These are phyloP conservation scores for Rhea pennata DNA, from an alignment of 2,113 vertebrate genomes.

Conservation along the genomic window DNA sequence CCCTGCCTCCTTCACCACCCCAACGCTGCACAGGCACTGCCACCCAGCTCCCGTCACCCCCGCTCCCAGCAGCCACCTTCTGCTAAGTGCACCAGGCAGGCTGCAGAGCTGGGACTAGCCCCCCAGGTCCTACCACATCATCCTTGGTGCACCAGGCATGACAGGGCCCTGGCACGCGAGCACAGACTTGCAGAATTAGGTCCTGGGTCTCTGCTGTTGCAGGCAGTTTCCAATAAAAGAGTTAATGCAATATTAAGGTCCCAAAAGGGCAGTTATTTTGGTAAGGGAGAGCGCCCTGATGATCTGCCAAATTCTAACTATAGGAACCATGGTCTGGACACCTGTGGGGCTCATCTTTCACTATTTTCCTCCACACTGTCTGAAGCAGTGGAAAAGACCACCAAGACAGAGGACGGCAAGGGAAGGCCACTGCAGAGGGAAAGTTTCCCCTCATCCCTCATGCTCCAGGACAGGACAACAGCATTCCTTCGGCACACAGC, in stretches of 20 bases:
- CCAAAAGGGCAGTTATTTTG: slow-evolving; percentile 48
- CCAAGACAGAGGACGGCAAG: not conserved
- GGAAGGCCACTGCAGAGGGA: not conserved
- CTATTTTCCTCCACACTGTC: not conserved
- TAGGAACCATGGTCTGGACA: slow-evolving; percentile 28
- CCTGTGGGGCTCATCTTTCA: slow-evolving; percentile 28
- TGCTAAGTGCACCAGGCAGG: fast-evolving
- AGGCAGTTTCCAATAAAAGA: not conserved
- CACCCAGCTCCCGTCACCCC: too few species aligned
- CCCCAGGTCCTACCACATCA: not conserved
- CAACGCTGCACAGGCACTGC: not conserved
- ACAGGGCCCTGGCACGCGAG: not conserved
- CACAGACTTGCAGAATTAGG: not conserved
- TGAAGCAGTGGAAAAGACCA: not conserved
- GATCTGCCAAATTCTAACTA: slow-evolving; percentile 62
- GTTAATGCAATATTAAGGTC: not conserved
- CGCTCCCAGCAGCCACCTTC: not conserved
- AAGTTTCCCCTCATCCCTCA: not conserved
- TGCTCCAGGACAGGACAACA: not conserved
- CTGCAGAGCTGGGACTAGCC: not conserved
- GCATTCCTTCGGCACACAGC: not conserved
- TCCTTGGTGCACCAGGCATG: fast-evolving
- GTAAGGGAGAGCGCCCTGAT: not conserved
- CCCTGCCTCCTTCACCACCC: too few species aligned
- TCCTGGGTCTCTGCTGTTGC: not conserved